Base-by-base conservation (phyloP, 2,113 vertebrate genomes). In the Psilopogon haemacephalus region DNA sequence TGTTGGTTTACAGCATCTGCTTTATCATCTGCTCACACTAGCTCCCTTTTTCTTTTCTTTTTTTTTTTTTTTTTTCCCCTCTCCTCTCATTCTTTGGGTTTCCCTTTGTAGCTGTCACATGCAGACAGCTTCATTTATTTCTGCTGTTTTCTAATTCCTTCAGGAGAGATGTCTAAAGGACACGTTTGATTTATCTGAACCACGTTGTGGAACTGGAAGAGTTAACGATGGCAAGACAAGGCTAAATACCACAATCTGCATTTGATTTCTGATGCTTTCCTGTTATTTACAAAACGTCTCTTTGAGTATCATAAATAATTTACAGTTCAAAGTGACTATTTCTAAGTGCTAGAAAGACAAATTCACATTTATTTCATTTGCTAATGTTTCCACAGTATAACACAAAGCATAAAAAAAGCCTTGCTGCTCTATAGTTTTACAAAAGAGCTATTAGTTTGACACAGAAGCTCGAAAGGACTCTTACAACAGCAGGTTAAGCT, bases 221-320 rank as follows among this genome's bases (percentile, higher is more conserved):
- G 95, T 97, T 97, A 97, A 95, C 9, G 4, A 82, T 70, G 78
- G 72, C 38, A 93, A 89, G 86, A 87, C 86, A 87, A 87, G 84
- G 63, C 60, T 93, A 93, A 95, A 94, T 89, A 84, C 90, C 68
- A 74, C 91, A 96, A 92, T 95, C 92, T 96, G 78, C 71, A 92
- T 94, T 96, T 96, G 79, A 96, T 96, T 96, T 96, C 74, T 95
- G 70, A 88, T 60, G 56, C 64, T 96, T 97, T 97, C 95, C 93
- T 97, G 86, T 94, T 97, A 95, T 93, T 97, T 97, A 95, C 91
- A 77, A 95, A 95, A 84, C 90, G 44, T 94, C 71, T 95, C 86
- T 86, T 89, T 89, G 88, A 93, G 85, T 93, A 88, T 77, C 59
- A 90, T 97, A 96, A 97, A 97, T 97, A 96, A 97, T 96, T 97